Conservation (phyloP, 2,113 vertebrate species). For the Leiothrix lutea region DNA sequence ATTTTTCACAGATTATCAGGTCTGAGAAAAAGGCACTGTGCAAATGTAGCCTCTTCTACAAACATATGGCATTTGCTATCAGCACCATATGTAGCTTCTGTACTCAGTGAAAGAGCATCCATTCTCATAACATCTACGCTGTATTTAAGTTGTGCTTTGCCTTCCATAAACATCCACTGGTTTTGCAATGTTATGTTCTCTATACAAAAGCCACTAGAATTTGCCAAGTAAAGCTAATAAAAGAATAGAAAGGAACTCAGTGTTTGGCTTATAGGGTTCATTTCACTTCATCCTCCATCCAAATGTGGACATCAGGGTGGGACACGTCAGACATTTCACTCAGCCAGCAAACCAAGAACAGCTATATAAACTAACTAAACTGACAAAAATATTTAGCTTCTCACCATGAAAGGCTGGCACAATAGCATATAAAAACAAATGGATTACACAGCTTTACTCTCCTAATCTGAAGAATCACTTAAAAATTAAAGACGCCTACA, state of each 20-base stretch:
- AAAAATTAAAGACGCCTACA: neutral
- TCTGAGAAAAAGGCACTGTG: slow-evolving; percentile 29
- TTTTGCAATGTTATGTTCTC: neutral
- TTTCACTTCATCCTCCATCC: slow-evolving; percentile 40
- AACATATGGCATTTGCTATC: slow-evolving; percentile 56
- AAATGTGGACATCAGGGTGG: slow-evolving; percentile 32
- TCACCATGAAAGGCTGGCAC: slow-evolving; percentile 31
- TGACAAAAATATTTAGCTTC: slow-evolving; percentile 55
- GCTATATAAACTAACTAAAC: slow-evolving; percentile 36
- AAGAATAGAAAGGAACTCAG: neutral
- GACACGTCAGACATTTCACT: slow-evolving; percentile 18
- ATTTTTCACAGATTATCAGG: slow-evolving; percentile 46
- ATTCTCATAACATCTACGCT: neutral
- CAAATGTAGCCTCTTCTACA: slow-evolving; percentile 35
- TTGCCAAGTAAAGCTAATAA: slow-evolving; percentile 51
- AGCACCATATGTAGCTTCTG: slow-evolving; percentile 61
- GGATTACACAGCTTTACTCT: slow-evolving; percentile 19
- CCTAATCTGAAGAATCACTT: neutral
- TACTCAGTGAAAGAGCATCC: slow-evolving; percentile 32
- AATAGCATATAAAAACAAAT: slow-evolving; percentile 15
- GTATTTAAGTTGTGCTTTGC: slow-evolving; percentile 39
- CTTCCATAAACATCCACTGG: slow-evolving; percentile 35
- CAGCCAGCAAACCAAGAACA: slow-evolving; percentile 1
- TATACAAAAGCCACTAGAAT: neutral
- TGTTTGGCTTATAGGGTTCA: slow-evolving; percentile 32